Conservation (phyloP, 2,888 invertebrate species). For the Coecobrya sp. region DNA sequence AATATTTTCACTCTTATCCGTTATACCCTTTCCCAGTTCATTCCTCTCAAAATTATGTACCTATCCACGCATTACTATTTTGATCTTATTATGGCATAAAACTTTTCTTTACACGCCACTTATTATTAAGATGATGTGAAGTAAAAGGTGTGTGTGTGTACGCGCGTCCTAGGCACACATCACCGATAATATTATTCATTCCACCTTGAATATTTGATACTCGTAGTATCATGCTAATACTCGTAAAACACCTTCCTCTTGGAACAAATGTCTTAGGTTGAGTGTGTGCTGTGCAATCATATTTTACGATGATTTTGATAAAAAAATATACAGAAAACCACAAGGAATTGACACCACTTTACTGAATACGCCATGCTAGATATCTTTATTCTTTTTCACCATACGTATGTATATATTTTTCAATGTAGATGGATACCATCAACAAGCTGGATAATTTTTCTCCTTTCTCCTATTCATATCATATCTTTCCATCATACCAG, state of each 20-base stretch:
- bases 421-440: not conserved
- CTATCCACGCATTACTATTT: not conserved
- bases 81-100: not conserved
- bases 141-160: not conserved
- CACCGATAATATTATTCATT: not conserved
- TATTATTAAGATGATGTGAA: not conserved
- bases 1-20: not conserved
- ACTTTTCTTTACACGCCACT: not conserved
- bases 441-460: conserved; percentile 9
- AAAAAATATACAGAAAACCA: conserved; percentile 7
- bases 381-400: too few species aligned
- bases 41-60: not conserved
- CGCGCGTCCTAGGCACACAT: not conserved
- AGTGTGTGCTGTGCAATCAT: conserved; percentile 51
- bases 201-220: not conserved
- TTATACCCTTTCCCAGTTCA: not conserved
- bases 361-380: not conserved
- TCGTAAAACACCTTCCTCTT: not conserved
- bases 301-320: conserved; percentile 76
- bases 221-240: not conserved
- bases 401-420: too few species aligned
- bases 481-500: not conserved
- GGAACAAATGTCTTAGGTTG: not conserved
- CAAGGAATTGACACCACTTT: conserved; percentile 2
- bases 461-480: conserved; percentile 1